phyloP scores from a whole-genome alignment of 2,113 vertebrate species.

The Chaetodon auriga region DNA sequence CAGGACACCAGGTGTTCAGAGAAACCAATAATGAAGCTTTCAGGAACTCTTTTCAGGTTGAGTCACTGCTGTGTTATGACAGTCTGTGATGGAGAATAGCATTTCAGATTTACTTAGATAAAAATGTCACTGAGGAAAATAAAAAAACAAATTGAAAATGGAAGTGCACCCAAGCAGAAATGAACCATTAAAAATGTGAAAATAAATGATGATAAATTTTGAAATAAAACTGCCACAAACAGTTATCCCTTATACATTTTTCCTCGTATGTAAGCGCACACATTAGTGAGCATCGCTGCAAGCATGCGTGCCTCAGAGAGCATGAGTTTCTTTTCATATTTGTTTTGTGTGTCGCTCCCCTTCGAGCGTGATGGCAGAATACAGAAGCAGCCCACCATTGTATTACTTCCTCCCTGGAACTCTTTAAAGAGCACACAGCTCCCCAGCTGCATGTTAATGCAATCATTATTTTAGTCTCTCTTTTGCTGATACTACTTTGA shows the following conservation, averaged over 20 bases:
- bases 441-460: constrained; percentile 78
- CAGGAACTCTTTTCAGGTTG: constrained; percentile 5
- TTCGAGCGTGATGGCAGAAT: constrained; percentile 35
- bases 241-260: not conserved
- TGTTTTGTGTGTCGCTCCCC: constrained; percentile 34
- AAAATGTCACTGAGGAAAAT: constrained; percentile 45
- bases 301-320: constrained; percentile 27
- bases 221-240: not conserved
- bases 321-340: constrained; percentile 42
- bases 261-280: constrained; percentile 13
- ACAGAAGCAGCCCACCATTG: constrained; percentile 57
- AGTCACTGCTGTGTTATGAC: constrained; percentile 8
- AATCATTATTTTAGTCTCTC: constrained; percentile 72
- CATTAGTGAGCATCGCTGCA: constrained; percentile 18
- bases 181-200: constrained; percentile 21
- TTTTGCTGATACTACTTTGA: constrained; percentile 72
- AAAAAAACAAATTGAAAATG: not conserved
- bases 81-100: not conserved
- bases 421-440: constrained; percentile 68
- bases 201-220: constrained; percentile 21
- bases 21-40: constrained; percentile 2
- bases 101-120: constrained; percentile 29
- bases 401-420: constrained; percentile 60
- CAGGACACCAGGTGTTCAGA: not conserved
- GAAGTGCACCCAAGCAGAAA: constrained; percentile 20